Percentiles rank a stretch among this genome's conserved stretches.
Evolutionary conservation across 2,113 vertebrate species (phyloP).

Genomic region (Etheostoma spectabile): DNA sequence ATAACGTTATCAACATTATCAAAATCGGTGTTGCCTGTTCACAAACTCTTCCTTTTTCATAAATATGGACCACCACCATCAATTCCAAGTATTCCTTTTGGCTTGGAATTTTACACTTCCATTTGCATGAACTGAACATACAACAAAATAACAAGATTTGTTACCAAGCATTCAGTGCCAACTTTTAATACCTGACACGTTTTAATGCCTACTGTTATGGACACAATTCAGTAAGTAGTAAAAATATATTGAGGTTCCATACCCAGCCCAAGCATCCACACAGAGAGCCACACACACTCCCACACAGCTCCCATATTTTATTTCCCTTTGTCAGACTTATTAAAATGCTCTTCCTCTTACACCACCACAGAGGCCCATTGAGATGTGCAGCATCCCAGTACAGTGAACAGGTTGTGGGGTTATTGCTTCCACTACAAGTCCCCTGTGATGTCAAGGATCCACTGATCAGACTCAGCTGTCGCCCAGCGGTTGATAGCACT

Average conservation of each 20-base stretch:
- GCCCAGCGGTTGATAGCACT: conserved; percentile 24
- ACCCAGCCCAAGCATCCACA: neutral
- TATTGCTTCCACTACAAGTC: conserved; percentile 32
- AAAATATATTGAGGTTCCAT: conserved; percentile 23
- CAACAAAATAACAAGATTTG: neutral
- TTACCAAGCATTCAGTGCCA: neutral
- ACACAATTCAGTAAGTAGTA: conserved; percentile 1
- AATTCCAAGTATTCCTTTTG: too few species aligned
- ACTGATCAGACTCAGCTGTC: conserved; percentile 29
- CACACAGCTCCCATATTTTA: neutral
- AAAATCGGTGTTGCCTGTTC: too few species aligned
- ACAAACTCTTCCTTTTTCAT: too few species aligned
- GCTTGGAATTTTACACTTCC: too few species aligned
- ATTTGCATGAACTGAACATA: neutral
- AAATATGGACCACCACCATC: too few species aligned
- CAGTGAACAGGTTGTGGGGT: conserved; percentile 22
- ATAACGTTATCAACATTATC: too few species aligned
- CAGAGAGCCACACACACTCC: neutral
- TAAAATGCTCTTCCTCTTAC: conserved; percentile 32
- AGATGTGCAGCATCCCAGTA: neutral
- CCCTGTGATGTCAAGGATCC: conserved; percentile 9
- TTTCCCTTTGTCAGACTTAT: conserved; percentile 29
- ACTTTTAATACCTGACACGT: neutral
- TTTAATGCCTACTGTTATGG: neutral
- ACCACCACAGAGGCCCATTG: conserved; percentile 23